A percentile compares a stretch with the other conserved stretches of the same genome.
Evolutionary conservation across 1,140 invertebrate species (phyloP).

Genomic region (Drosophila tani): DNA sequence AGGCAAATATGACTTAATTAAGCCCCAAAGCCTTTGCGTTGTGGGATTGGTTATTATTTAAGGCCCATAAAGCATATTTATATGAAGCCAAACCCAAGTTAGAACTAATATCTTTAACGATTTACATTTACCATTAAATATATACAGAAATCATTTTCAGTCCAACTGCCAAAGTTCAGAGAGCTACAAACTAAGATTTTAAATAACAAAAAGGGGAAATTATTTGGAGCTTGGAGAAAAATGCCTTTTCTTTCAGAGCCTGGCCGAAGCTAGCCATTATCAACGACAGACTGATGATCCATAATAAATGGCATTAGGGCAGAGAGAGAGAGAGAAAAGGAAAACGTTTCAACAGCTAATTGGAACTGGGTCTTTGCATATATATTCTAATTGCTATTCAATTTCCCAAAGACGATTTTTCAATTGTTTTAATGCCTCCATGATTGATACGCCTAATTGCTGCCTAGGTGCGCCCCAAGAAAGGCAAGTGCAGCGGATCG

Average conservation of each 20-base stretch:
- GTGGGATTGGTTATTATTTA: slow-evolving; percentile 16
- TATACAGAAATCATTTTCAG: background rate
- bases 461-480: slow-evolving; percentile 42
- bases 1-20: slow-evolving; percentile 36
- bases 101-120: background rate
- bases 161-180: background rate
- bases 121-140: background rate
- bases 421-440: slow-evolving; percentile 79
- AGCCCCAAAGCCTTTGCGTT: background rate
- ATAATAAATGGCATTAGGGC: slow-evolving; percentile 33
- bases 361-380: slow-evolving; percentile 34
- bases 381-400: slow-evolving; percentile 76
- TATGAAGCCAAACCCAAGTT: background rate
- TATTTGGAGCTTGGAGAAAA: background rate
- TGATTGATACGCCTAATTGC: slow-evolving; percentile 80
- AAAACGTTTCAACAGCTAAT: slow-evolving; percentile 42
- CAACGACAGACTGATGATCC: background rate
- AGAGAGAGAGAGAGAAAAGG: background rate
- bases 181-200: background rate
- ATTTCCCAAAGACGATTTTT: slow-evolving; percentile 79
- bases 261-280: slow-evolving; percentile 3
- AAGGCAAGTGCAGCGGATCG: slow-evolving; percentile 5
- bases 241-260: background rate
- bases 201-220: background rate
- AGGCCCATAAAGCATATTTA: slow-evolving; percentile 7